phyloP scores from a whole-genome alignment of 2,113 vertebrate genomes.

The Gallinago paraguaiae region DNA sequence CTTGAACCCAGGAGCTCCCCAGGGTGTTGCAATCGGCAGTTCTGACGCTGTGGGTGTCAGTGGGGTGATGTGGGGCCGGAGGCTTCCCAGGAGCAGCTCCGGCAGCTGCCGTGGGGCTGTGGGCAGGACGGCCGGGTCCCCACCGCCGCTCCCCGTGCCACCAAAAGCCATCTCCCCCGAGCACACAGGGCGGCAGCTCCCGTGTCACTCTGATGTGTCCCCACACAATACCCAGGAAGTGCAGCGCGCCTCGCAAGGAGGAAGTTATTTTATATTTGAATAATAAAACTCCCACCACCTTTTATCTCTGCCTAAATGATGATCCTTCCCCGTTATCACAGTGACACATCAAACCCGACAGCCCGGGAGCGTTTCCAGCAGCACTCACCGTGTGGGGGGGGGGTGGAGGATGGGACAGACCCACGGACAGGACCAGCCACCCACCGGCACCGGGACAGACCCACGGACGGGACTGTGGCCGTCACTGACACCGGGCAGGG shows the following conservation, averaged over 20 bases:
- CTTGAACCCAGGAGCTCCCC: neutral
- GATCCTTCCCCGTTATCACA: neutral
- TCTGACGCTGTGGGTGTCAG: fast-evolving
- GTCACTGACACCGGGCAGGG: too few relatives aligned
- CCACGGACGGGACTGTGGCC: too few relatives aligned
- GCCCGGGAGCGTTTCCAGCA: fast-evolving
- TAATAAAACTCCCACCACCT: slow-evolving; percentile 54
- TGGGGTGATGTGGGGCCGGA: fast-evolving
- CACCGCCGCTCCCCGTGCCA: fast-evolving
- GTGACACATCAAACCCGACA: neutral
- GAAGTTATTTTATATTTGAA: slow-evolving; percentile 41
- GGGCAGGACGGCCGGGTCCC: fast-evolving
- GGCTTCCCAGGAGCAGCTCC: neutral
- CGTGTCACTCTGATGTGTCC: neutral
- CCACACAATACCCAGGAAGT: neutral
- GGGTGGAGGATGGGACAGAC: neutral
- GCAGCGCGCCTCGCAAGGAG: neutral
- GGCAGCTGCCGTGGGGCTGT: neutral
- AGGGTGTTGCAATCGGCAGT: neutral
- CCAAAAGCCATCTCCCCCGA: fast-evolving
- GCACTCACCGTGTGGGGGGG: fast-evolving
- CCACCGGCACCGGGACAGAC: neutral
- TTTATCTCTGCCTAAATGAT: neutral
- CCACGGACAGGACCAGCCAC: fast-evolving
- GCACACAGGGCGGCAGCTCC: neutral